These are phyloP conservation scores for Tipula confusa DNA, from an alignment of 2,888 invertebrate species.

Conservation along the genomic window DNA sequence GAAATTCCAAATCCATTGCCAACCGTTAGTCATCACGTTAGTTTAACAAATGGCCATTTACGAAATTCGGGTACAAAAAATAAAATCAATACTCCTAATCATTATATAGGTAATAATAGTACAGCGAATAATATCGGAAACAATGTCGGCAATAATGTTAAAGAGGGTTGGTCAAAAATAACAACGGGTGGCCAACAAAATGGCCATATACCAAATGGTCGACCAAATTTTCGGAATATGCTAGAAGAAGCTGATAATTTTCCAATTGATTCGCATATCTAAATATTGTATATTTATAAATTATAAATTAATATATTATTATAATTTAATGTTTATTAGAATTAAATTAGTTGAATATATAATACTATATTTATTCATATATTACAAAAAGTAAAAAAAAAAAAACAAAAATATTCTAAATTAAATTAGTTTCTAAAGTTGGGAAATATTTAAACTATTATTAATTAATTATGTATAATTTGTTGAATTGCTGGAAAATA, in stretches of 20 bases:
- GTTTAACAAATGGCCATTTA: slow-evolving; percentile 48
- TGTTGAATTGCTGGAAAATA: neutral
- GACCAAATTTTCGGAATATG: slow-evolving; percentile 47
- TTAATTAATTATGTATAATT: neutral
- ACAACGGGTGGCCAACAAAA: slow-evolving; percentile 30
- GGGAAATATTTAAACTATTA: neutral
- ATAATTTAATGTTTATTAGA: neutral
- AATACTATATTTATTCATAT: neutral
- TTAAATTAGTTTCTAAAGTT: neutral
- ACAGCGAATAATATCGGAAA: slow-evolving; percentile 33
- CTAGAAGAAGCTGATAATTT: slow-evolving; percentile 46
- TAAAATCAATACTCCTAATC: neutral
- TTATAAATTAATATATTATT: no score
- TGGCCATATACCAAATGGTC: slow-evolving; percentile 38
- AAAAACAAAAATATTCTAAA: neutral
- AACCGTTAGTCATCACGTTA: slow-evolving; percentile 51
- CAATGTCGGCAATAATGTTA: neutral
- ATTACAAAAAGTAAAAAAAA: no score
- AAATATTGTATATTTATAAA: slow-evolving; percentile 28
- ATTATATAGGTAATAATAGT: slow-evolving; percentile 36
- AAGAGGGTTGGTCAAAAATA: neutral
- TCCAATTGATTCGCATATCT: slow-evolving; percentile 37
- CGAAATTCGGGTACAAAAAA: slow-evolving; percentile 38
- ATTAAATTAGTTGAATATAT: neutral
- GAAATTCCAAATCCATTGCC: slow-evolving; percentile 49